Percentiles rank a stretch among this genome's conserved stretches.
Evolutionary conservation across 2,113 vertebrate species (phyloP).

Genomic region (Bufo bufo): DNA sequence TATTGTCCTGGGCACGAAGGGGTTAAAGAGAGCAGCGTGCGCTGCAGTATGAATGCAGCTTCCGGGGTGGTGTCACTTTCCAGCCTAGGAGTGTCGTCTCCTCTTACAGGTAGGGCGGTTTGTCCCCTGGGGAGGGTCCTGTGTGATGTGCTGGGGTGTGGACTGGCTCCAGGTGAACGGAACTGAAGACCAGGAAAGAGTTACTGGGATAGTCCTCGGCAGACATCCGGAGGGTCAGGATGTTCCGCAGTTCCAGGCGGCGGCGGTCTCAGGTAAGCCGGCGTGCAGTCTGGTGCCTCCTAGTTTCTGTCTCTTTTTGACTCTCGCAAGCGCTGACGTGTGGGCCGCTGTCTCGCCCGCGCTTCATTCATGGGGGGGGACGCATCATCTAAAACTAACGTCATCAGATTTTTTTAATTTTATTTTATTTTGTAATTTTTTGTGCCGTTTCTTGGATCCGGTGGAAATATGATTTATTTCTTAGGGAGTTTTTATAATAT

Average conservation of each 20-base stretch:
- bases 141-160: constrained; percentile 27
- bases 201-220: constrained; percentile 3
- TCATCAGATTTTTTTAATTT: not conserved
- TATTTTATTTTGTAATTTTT: too few species aligned
- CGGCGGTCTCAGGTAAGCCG: constrained; percentile 48
- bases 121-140: constrained; percentile 37
- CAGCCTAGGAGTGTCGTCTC: not conserved
- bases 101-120: constrained; percentile 47
- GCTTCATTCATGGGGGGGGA: not conserved
- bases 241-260: constrained; percentile 49
- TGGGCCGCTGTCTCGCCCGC: not conserved
- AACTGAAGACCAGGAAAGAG: constrained; percentile 35
- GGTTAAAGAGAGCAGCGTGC: not conserved
- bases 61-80: constrained; percentile 13
- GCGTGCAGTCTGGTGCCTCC: too few species aligned
- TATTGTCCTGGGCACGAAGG: not conserved
- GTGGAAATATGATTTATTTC: not conserved
- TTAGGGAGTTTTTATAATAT: not conserved
- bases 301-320: not conserved
- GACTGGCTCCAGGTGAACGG: constrained; percentile 54
- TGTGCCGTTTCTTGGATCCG: not conserved
- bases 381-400: not conserved
- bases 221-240: constrained; percentile 11
- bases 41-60: constrained; percentile 4
- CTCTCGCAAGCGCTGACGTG: not conserved